Evolutionary conservation across 1,140 invertebrate species (phyloP).

Genomic region (Neelides sp.): DNA sequence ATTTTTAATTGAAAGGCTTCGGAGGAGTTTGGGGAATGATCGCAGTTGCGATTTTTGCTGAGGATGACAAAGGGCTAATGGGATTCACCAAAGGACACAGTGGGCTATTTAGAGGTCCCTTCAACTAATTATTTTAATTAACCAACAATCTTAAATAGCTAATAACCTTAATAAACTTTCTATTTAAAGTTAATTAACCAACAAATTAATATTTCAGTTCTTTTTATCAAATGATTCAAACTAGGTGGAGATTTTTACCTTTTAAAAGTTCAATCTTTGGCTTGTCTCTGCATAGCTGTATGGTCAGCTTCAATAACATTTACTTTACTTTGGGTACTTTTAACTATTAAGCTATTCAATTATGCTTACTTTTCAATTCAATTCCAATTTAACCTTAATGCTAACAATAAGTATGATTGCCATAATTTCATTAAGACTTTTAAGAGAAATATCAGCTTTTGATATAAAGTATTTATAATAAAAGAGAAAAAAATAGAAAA

Average conservation of each 20-base stretch:
- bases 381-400: too few species aligned
- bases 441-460: too few species aligned
- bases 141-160: background rate
- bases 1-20: too few species aligned
- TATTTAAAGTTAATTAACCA: too few species aligned
- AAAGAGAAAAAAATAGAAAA: too few species aligned
- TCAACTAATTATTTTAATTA: too few species aligned
- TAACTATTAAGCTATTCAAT: too few species aligned
- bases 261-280: slow-evolving; percentile 38
- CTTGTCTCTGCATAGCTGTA: slow-evolving; percentile 35
- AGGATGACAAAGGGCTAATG: slow-evolving; percentile 63
- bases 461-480: too few species aligned
- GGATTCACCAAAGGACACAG: slow-evolving; percentile 59
- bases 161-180: background rate
- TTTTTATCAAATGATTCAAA: background rate
- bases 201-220: slow-evolving; percentile 2
- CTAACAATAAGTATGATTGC: too few species aligned
- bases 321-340: slow-evolving; percentile 32
- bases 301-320: slow-evolving; percentile 38
- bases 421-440: too few species aligned
- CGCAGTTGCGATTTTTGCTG: slow-evolving; percentile 79
- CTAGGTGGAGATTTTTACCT: slow-evolving; percentile 39
- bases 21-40: slow-evolving; percentile 58
- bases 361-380: too few species aligned
- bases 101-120: slow-evolving; percentile 63